Percentiles rank a stretch among this genome's conserved stretches.
phyloP scores from a whole-genome alignment of 2,888 invertebrate genomes.

The Lamellibrachia satsuma region DNA sequence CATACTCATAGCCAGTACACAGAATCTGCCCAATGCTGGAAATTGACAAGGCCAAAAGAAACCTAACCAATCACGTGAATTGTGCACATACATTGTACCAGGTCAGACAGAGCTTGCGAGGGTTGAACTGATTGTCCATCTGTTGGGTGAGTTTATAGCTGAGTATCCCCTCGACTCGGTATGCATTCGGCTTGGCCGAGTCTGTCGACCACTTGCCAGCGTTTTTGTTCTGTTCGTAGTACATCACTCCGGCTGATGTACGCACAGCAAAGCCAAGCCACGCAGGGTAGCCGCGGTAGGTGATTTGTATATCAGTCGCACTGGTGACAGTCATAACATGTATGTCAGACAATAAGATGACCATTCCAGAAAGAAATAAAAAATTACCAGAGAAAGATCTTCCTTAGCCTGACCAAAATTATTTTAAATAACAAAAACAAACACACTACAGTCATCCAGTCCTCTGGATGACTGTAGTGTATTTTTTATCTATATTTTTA shows the following conservation, averaged over 20 bases:
- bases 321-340: not conserved
- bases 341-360: not conserved
- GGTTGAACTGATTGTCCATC: constrained; percentile 23
- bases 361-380: too few relatives aligned
- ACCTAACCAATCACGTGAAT: not conserved
- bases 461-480: too few relatives aligned
- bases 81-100: constrained; percentile 29
- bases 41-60: too few relatives aligned
- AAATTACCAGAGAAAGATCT: too few relatives aligned
- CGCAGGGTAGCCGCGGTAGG: constrained; percentile 29
- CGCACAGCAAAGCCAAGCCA: constrained; percentile 28
- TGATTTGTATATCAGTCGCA: not conserved
- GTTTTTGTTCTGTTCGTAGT: constrained; percentile 14
- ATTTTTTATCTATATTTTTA: too few relatives aligned
- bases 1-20: not conserved
- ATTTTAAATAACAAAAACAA: too few relatives aligned
- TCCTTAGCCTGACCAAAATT: too few relatives aligned
- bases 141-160: constrained; percentile 28
- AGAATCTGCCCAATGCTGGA: too few relatives aligned
- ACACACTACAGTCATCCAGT: too few relatives aligned
- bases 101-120: constrained; percentile 27
- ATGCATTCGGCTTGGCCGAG: constrained; percentile 18
- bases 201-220: constrained; percentile 25
- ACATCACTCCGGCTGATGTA: not conserved
- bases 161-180: constrained; percentile 27